Conservation (phyloP, 2,888 invertebrate species). For the Lasioglossum marginatum region DNA sequence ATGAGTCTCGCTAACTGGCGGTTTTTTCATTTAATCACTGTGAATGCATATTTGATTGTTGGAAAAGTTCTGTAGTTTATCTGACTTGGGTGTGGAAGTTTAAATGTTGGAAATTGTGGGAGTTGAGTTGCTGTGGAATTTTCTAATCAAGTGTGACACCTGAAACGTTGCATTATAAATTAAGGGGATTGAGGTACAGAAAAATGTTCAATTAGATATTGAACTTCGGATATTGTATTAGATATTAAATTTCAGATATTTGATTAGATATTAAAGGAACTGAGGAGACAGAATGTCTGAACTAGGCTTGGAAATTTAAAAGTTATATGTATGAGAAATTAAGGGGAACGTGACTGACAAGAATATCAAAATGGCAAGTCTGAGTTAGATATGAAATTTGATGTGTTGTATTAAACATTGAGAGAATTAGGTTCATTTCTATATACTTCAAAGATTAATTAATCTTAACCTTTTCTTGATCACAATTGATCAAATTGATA, state of each 20-base stretch:
- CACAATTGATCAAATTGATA: no score
- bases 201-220: neutral
- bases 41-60: neutral
- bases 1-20: neutral
- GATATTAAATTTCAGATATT: neutral
- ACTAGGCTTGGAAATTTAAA: neutral
- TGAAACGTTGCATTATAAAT: neutral
- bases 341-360: neutral
- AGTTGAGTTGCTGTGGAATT: neutral
- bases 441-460: neutral
- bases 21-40: neutral
- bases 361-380: neutral
- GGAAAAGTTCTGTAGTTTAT: neutral
- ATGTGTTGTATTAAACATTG: neutral
- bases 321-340: no score
- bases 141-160: neutral
- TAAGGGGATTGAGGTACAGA: neutral
- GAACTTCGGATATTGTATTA: neutral
- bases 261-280: neutral
- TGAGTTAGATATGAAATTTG: neutral
- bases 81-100: neutral
- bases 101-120: neutral
- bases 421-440: neutral
- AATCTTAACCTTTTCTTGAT: no score
- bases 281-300: neutral